Evolutionary conservation across 2,888 invertebrate species (phyloP).

Genomic region (Hemaris fuciformis): DNA sequence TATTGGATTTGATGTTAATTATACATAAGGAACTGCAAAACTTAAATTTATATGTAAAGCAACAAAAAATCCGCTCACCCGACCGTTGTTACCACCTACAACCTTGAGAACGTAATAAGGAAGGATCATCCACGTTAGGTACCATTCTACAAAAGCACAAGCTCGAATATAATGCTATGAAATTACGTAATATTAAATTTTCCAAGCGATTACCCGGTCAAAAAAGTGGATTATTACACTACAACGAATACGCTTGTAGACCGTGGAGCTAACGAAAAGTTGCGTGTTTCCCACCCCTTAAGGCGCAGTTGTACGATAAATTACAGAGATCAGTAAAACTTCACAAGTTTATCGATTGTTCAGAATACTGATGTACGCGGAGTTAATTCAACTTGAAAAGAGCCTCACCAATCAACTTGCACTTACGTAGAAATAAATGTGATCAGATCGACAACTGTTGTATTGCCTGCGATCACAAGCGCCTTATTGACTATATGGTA

Average conservation of each 20-base stretch:
- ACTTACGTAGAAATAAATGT: neutral
- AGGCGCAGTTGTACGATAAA: conserved; percentile 5
- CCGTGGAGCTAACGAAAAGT: conserved; percentile 4
- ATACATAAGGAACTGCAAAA: conserved; percentile 15
- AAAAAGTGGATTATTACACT: conserved; percentile 3
- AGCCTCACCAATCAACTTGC: neutral
- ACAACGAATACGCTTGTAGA: neutral
- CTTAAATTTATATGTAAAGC: conserved; percentile 14
- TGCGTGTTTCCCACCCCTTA: conserved; percentile 11
- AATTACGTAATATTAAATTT: conserved; percentile 13
- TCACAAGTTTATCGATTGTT: neutral
- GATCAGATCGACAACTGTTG: neutral
- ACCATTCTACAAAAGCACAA: conserved; percentile 7
- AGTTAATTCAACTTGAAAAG: neutral
- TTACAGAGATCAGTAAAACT: conserved; percentile 4
- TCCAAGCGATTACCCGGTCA: conserved; percentile 4
- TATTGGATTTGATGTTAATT: conserved; percentile 13
- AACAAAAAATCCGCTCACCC: conserved; percentile 12
- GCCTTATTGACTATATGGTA: neutral
- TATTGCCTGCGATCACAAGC: neutral
- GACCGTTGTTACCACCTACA: neutral
- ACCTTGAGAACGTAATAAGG: conserved; percentile 17
- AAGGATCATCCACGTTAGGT: conserved; percentile 14
- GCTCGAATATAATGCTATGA: neutral
- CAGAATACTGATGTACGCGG: conserved; percentile 7